A percentile compares a stretch with the other conserved stretches of the same genome.
phyloP scores from a whole-genome alignment of 2,888 invertebrate genomes.

The Strigamia transsilvanica region DNA sequence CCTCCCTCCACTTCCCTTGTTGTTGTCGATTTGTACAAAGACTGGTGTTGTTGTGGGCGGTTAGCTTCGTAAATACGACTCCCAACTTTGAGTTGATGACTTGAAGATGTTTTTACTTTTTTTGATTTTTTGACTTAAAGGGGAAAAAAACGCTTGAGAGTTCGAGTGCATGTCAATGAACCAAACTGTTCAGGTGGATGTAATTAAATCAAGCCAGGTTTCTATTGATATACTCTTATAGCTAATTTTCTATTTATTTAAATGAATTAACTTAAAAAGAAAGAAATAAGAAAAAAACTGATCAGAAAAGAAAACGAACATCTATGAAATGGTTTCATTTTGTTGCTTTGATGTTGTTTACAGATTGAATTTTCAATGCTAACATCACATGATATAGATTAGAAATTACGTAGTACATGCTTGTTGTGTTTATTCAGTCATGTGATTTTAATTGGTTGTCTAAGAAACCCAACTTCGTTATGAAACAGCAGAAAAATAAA shows the following conservation, averaged over 20 bases:
- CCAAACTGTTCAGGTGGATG: neutral
- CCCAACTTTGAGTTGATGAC: slow-evolving; percentile 46
- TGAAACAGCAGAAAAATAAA: neutral
- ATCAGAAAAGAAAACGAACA: neutral
- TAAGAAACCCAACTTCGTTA: neutral
- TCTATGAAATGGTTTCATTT: neutral
- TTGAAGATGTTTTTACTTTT: slow-evolving; percentile 16
- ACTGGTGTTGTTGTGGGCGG: slow-evolving; percentile 45
- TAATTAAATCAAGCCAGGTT: neutral
- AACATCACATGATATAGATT: slow-evolving; percentile 1
- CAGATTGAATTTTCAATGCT: neutral
- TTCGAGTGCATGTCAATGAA: neutral
- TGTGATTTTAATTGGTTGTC: slow-evolving; percentile 23
- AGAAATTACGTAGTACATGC: neutral
- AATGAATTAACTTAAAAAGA: neutral
- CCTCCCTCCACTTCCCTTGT: slow-evolving; percentile 46
- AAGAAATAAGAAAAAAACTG: neutral
- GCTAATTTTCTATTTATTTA: too few species aligned
- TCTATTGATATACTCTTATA: neutral
- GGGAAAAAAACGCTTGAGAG: neutral
- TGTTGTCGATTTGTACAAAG: slow-evolving; percentile 49
- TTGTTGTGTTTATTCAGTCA: neutral
- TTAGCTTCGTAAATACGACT: slow-evolving; percentile 46
- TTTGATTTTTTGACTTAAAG: slow-evolving; percentile 10
- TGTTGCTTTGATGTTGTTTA: neutral